A percentile compares a stretch with the other conserved stretches of the same genome.
Conservation (phyloP, 35 echinoderm and acorn worm species). For the Ptychodera flava region DNA sequence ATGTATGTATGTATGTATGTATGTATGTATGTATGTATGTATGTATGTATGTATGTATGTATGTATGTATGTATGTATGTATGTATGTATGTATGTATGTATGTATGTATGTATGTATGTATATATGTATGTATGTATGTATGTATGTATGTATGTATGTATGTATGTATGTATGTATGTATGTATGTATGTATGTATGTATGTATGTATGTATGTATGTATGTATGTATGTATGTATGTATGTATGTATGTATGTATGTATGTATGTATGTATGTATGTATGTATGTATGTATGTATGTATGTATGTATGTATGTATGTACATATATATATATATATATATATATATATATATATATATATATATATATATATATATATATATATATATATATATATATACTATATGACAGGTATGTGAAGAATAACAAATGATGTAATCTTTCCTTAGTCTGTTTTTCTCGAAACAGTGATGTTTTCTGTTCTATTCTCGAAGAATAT, state of each 20-base stretch:
- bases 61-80: neutral
- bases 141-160: neutral
- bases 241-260: neutral
- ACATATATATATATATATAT: neutral
- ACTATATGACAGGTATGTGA: too few species aligned
- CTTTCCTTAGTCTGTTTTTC: too few species aligned
- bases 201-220: conserved; percentile 2
- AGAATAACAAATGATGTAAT: too few species aligned
- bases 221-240: neutral
- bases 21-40: neutral
- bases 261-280: neutral
- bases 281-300: neutral
- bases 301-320: neutral
- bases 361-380: too few species aligned
- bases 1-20: neutral
- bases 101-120: neutral
- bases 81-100: neutral
- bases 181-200: neutral
- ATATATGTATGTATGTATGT: neutral
- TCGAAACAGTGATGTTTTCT: too few species aligned
- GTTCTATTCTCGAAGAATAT: too few species aligned
- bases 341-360: too few species aligned
- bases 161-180: neutral
- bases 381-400: conserved; percentile 3
- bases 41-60: neutral